These are phyloP conservation scores for Eristalis intricaria DNA, from an alignment of 2,888 invertebrate genomes.

Conservation along the genomic window DNA sequence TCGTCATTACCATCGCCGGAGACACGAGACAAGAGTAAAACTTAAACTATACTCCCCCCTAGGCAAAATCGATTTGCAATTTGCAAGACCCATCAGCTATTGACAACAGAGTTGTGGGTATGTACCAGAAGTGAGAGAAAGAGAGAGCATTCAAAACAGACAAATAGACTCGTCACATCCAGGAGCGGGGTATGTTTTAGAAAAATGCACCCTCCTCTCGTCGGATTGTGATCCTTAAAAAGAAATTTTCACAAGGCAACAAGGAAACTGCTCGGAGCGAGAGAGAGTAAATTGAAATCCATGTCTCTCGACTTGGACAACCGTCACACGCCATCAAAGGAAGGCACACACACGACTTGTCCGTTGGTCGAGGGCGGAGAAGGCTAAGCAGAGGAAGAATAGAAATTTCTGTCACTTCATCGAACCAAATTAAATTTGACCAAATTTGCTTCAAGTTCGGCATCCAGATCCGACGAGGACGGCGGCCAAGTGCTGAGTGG, in stretches of 20 bases:
- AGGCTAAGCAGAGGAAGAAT: conserved; percentile 24
- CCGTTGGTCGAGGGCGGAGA: neutral
- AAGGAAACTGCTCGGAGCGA: conserved; percentile 6
- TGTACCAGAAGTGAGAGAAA: neutral
- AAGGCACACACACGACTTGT: neutral
- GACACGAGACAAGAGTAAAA: conserved; percentile 24
- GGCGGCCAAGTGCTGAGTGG: conserved; percentile 22
- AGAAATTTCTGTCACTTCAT: conserved; percentile 62
- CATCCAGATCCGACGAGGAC: neutral
- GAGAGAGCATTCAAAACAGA: neutral
- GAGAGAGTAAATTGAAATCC: conserved; percentile 28
- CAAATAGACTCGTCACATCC: neutral
- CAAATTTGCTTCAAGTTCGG: conserved; percentile 49
- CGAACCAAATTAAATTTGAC: conserved; percentile 63
- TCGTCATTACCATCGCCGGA: conserved; percentile 34
- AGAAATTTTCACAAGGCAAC: conserved; percentile 14
- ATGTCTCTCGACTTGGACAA: neutral
- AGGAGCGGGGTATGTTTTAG: too few species aligned
- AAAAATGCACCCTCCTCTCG: too few species aligned
- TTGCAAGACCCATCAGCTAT: neutral
- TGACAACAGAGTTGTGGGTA: neutral
- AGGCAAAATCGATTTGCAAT: conserved; percentile 53
- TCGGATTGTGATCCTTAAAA: neutral
- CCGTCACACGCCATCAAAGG: neutral
- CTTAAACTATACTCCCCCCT: conserved; percentile 18